Evolutionary conservation across 1,140 invertebrate species (phyloP).

Genomic region (Bombus vancouverensis): DNA sequence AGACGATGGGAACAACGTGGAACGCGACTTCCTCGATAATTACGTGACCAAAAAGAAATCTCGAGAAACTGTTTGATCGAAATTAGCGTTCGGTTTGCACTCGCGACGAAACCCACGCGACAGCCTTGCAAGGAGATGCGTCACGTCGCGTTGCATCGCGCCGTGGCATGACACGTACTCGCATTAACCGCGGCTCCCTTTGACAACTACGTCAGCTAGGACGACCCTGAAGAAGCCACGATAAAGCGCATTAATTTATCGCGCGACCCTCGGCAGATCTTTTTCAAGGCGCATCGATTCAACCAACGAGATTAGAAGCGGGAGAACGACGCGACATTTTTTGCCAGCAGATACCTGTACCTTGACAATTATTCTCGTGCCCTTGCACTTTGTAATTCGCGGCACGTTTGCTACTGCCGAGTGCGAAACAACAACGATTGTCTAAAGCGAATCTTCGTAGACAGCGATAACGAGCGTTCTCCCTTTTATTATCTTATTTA

Average conservation of each 20-base stretch:
- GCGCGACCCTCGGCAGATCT: conserved; percentile 67
- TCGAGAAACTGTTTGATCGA: background rate
- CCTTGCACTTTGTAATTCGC: background rate
- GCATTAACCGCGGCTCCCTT: conserved; percentile 74
- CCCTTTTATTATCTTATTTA: background rate
- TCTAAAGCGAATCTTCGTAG: background rate
- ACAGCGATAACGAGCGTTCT: background rate
- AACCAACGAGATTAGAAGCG: conserved; percentile 69
- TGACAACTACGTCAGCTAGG: conserved; percentile 66
- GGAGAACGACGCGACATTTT: conserved; percentile 59
- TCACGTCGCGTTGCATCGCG: background rate
- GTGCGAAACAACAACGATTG: background rate
- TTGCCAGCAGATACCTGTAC: conserved; percentile 43
- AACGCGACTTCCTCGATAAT: background rate
- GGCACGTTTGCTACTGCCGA: background rate
- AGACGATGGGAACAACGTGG: background rate
- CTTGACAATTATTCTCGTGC: background rate
- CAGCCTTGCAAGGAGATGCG: conserved; percentile 26
- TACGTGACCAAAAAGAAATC: background rate
- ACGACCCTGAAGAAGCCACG: conserved; percentile 72
- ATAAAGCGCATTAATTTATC: conserved; percentile 79
- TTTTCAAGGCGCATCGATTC: conserved; percentile 72
- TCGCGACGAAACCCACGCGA: background rate
- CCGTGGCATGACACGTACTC: conserved; percentile 43
- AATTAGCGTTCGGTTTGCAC: background rate